Evolutionary conservation across 2,888 invertebrate genomes (phyloP), one percentile per base, ranked within the genome.

Genomic region (Xiphydria camelus): DNA sequence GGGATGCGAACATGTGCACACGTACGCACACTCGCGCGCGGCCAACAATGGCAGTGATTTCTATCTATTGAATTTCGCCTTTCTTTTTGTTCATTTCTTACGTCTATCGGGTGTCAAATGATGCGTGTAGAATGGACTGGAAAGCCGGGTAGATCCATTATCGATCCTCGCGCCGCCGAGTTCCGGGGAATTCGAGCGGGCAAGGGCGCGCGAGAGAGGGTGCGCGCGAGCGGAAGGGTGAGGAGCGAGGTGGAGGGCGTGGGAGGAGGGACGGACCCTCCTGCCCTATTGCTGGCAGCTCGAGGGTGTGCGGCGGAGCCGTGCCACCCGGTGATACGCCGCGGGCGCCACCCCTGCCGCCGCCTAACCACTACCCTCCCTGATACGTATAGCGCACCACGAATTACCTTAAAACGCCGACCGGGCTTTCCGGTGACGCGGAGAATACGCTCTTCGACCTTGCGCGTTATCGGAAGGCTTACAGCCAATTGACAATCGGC

Each of bases 51-150:
- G 54, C 68, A 57, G 61, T 68, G 68, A 70, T 70, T 70, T 65
- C 62, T 65, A 57, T 68, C 70, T 59, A 70, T 70, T 68, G 68
- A 70, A 69, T 70, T 66, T 64, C 61, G 41, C 49, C 41, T 49
- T 47, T 47, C 54, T 41, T 45, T 41, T 47, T 53, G 44, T 57
- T 55, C 54, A 49, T 45, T 41, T 40, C 46, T 48, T 42, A 41
- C 60, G 59, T 68, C 70, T 63, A 68, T 66, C 64, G 66, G 55
- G 67, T 69, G 71, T 72, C 72, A 72, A 73, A 71, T 68, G 71
- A 70, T 70, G 71, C 67, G 67, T 65, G 62, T 61, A 66, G 65
- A 70, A 72, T 68, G 59, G 63, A 66, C 63, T 63, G 61, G 61
- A 59, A 62, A 66, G 61, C 59, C 61, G 57, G 57, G 51, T 55